A percentile compares a stretch with the other conserved stretches of the same genome.
Conservation (phyloP, 2,113 vertebrate genomes). For the Nycticebus coucang region DNA sequence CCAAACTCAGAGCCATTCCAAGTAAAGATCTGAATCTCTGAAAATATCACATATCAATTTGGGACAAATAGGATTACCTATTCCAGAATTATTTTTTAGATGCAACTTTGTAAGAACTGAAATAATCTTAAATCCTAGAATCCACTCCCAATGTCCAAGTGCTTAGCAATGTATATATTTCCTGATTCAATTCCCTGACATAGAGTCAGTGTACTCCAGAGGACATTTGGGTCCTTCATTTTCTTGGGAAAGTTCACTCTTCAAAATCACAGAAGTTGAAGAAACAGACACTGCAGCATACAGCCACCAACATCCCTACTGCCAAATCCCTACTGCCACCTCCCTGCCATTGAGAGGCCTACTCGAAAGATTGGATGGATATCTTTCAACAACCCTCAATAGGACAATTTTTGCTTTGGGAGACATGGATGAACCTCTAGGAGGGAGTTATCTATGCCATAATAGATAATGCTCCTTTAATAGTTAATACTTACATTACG, state of each 20-base stretch:
- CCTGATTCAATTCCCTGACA: neutral
- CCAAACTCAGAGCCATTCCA: neutral
- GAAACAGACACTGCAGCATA: neutral
- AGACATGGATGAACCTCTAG: neutral
- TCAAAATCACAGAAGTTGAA: neutral
- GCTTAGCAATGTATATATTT: neutral
- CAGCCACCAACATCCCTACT: neutral
- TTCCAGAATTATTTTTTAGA: neutral
- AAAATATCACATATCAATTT: neutral
- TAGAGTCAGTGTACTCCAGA: neutral
- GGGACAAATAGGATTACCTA: neutral
- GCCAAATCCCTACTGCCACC: neutral
- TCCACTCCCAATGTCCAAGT: neutral
- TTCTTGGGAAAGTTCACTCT: neutral
- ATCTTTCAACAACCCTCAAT: neutral
- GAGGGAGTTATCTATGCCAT: neutral
- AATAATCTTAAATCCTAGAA: neutral
- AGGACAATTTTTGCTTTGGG: neutral
- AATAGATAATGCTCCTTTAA: neutral
- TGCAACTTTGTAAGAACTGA: neutral
- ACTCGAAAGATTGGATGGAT: neutral
- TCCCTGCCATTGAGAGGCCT: neutral
- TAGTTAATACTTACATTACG: neutral
- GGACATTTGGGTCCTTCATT: neutral
- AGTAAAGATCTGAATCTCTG: neutral